Conservation (phyloP, 2,113 vertebrate species). For the Chamaetylas fuelleborni region DNA sequence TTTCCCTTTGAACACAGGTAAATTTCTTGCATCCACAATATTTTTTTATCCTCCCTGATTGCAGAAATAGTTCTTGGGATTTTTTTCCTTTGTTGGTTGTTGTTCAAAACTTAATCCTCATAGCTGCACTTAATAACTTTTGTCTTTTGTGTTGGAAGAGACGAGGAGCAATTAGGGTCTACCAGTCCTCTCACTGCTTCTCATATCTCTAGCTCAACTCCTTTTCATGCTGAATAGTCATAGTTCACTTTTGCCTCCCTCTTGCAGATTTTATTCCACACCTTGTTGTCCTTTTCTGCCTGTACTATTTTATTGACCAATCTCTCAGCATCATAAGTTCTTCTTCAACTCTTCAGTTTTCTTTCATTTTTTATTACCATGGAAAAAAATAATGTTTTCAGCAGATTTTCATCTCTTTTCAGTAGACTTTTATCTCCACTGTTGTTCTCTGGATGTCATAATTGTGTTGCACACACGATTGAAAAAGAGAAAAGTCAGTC, state of each 20-base stretch:
- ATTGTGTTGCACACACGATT: rapidly evolving
- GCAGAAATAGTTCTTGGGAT: not conserved
- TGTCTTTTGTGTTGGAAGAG: not conserved
- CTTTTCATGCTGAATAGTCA: not conserved
- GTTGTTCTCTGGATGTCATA: not conserved
- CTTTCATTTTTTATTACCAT: not conserved
- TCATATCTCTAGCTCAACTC: not conserved
- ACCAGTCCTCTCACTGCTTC: not conserved
- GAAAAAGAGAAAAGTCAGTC: not conserved
- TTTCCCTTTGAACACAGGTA: not conserved
- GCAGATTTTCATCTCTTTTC: not conserved
- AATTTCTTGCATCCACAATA: not conserved
- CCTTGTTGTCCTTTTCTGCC: not conserved
- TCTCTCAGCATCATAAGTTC: not conserved
- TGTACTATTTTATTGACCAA: not conserved
- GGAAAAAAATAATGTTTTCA: not conserved
- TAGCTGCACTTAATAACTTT: not conserved
- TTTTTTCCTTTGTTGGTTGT: not conserved
- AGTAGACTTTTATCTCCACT: not conserved
- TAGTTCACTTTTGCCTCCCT: not conserved
- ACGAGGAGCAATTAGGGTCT: not conserved
- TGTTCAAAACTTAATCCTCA: not conserved
- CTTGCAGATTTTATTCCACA: not conserved
- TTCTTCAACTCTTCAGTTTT: not conserved
- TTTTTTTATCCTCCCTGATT: not conserved